Conservation (phyloP, 2,888 invertebrate species). For the Mythimna loreyi region DNA sequence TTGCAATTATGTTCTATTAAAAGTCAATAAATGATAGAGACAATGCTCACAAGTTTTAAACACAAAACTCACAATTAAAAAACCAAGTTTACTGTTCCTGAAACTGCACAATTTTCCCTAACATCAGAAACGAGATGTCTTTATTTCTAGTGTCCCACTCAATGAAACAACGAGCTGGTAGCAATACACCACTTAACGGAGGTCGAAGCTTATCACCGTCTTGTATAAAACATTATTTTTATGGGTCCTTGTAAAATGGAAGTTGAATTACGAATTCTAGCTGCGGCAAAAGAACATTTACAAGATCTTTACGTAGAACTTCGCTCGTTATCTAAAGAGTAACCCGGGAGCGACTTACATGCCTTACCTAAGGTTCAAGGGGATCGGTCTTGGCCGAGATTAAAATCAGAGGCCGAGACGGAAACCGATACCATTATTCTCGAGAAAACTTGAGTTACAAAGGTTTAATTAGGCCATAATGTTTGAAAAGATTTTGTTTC, state of each 20-base stretch:
- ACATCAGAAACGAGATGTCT: not conserved
- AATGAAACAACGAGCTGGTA: conserved; percentile 36
- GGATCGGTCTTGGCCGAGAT: conserved; percentile 56
- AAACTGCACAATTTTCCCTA: not conserved
- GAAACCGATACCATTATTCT: conserved; percentile 56
- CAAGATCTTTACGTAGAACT: conserved; percentile 73
- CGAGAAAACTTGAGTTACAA: conserved; percentile 36
- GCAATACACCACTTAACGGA: conserved; percentile 46
- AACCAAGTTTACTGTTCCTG: not conserved
- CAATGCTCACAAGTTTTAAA: not conserved
- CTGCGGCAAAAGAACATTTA: conserved; percentile 72
- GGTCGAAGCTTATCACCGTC: conserved; percentile 59
- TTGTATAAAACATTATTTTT: conserved; percentile 66
- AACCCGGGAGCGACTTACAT: conserved; percentile 66
- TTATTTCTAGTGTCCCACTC: conserved; percentile 6
- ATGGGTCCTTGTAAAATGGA: conserved; percentile 66
- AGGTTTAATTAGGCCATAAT: conserved; percentile 53
- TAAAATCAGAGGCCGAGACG: conserved; percentile 49
- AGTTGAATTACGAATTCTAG: conserved; percentile 73
- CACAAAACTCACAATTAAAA: not conserved
- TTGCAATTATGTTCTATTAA: too few species aligned
- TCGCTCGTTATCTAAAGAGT: conserved; percentile 73
- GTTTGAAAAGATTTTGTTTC: conserved; percentile 15
- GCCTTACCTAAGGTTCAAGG: conserved; percentile 62
- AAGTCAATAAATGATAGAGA: too few species aligned